A percentile compares a stretch with the other conserved stretches of the same genome.
phyloP scores from a whole-genome alignment of 2,888 invertebrate genomes.

The Bhutanitis thaidina region DNA sequence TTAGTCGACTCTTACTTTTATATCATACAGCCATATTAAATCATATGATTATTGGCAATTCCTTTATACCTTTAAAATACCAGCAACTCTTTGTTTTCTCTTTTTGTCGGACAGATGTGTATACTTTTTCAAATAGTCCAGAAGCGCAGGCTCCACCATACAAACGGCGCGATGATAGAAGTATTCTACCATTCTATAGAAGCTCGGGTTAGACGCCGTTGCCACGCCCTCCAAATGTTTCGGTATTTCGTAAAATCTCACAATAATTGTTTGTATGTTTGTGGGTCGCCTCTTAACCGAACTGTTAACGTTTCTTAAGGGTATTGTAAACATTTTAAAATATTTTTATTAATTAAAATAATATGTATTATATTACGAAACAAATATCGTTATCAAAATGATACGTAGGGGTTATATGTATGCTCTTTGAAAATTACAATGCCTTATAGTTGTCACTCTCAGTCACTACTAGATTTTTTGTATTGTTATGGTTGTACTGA shows the following conservation, averaged over 20 bases:
- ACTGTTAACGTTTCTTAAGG: slow-evolving; percentile 1
- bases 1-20: too few species aligned
- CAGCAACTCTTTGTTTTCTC: slow-evolving; percentile 81
- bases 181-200: slow-evolving; percentile 83
- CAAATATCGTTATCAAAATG: too few species aligned
- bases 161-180: slow-evolving; percentile 83
- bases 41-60: too few species aligned
- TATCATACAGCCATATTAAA: too few species aligned
- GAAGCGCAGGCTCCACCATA: slow-evolving; percentile 72
- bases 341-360: not conserved
- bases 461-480: too few species aligned
- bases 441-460: too few species aligned
- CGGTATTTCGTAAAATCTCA: slow-evolving; percentile 61
- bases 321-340: slow-evolving; percentile 2
- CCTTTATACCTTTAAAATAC: slow-evolving; percentile 53
- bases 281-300: not conserved
- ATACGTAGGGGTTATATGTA: too few species aligned
- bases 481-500: too few species aligned
- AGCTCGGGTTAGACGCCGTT: slow-evolving; percentile 68
- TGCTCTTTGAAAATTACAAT: too few species aligned
- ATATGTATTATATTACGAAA: too few species aligned
- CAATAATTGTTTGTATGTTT: slow-evolving; percentile 7
- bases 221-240: slow-evolving; percentile 45
- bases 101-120: slow-evolving; percentile 77
- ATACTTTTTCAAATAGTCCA: slow-evolving; percentile 69